Conservation (phyloP, 2,797 vertebrate species). For the Fringilla coelebs region DNA sequence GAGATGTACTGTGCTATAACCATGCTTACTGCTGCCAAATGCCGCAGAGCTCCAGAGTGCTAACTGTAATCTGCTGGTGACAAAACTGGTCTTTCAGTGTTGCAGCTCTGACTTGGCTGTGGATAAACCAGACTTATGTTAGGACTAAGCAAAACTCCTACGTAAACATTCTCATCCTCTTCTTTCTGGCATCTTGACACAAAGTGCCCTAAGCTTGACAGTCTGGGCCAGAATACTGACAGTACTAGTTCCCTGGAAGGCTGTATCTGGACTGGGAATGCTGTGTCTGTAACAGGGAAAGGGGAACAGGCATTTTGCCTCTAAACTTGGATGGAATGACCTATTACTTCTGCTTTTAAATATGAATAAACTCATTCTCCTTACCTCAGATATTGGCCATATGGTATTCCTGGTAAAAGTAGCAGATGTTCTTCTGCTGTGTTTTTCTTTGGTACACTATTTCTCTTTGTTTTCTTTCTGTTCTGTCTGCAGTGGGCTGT, state of each 20-base stretch:
- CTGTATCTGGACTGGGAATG: neutral
- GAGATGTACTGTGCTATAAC: neutral
- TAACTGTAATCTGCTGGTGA: neutral
- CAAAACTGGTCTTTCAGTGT: neutral
- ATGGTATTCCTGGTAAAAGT: conserved; percentile 56
- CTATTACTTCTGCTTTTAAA: conserved; percentile 35
- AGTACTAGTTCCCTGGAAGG: neutral
- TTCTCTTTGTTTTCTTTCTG: conserved; percentile 31
- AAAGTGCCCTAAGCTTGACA: neutral
- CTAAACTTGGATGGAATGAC: neutral
- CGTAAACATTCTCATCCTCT: neutral
- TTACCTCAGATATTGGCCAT: conserved; percentile 37
- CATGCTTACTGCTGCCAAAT: neutral
- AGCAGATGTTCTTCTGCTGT: conserved; percentile 57
- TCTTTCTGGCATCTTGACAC: neutral
- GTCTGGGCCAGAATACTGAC: neutral
- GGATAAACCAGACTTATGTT: neutral
- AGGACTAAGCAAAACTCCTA: neutral
- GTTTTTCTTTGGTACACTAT: conserved; percentile 24
- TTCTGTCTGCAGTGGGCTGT: neutral
- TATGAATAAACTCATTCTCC: conserved; percentile 28
- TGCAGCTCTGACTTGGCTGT: neutral
- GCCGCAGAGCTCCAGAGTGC: neutral
- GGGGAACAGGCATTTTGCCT: neutral
- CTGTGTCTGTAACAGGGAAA: neutral